Evolutionary conservation across 2,888 invertebrate genomes (phyloP).

Genomic region (Psococerastis gibbosa): DNA sequence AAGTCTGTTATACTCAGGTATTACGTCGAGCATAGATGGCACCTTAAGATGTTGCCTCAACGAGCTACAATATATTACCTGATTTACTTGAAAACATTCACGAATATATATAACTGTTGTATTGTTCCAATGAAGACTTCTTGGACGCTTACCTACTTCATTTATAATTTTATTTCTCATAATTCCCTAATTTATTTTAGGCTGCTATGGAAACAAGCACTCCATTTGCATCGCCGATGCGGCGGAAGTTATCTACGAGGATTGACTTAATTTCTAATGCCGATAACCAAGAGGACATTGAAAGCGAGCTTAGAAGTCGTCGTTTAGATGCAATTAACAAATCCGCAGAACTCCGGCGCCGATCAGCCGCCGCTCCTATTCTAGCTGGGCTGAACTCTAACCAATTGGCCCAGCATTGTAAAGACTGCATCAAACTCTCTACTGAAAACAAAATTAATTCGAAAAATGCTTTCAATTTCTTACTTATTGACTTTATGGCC

Average conservation of each 20-base stretch:
- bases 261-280: not conserved
- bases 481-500: slow-evolving; percentile 70
- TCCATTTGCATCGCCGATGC: not conserved
- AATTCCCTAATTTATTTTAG: too few relatives aligned
- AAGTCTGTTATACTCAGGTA: too few relatives aligned
- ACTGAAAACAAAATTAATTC: slow-evolving; percentile 55
- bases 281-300: not conserved
- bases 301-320: not conserved
- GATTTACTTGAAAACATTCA: too few relatives aligned
- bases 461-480: slow-evolving; percentile 76
- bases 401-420: slow-evolving; percentile 6
- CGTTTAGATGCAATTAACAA: slow-evolving; percentile 6
- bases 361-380: slow-evolving; percentile 1
- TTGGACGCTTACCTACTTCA: too few relatives aligned
- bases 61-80: too few relatives aligned
- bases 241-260: not conserved
- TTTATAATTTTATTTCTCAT: too few relatives aligned
- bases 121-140: too few relatives aligned
- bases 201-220: slow-evolving; percentile 2
- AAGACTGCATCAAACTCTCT: slow-evolving; percentile 20
- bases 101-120: too few relatives aligned
- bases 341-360: not conserved
- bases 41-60: too few relatives aligned
- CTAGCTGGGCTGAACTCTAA: not conserved
- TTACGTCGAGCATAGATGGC: too few relatives aligned